Percentiles rank a stretch among this genome's conserved stretches.
Evolutionary conservation across 2,113 vertebrate species (phyloP).

Genomic region (Puffinus mauretanicus): DNA sequence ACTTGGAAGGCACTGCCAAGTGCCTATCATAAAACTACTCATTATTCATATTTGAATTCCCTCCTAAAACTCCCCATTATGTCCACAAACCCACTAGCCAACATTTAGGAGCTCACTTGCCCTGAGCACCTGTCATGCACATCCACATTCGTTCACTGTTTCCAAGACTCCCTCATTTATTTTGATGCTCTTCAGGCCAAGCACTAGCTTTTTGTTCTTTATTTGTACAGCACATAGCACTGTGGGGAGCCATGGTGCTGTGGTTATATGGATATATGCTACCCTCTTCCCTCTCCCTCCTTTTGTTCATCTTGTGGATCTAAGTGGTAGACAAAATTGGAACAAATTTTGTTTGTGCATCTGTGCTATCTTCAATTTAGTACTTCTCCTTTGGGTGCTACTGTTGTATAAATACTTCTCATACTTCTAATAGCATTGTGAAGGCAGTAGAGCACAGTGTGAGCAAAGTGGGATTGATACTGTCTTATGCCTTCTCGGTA

Average conservation of each 20-base stretch:
- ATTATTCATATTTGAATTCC: background rate
- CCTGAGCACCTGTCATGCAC: background rate
- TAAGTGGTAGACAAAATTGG: background rate
- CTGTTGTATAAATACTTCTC: background rate
- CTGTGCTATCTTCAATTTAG: background rate
- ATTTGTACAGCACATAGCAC: background rate
- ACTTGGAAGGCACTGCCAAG: background rate
- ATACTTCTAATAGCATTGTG: background rate
- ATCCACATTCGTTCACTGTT: background rate
- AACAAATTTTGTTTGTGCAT: background rate
- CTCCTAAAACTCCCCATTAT: background rate
- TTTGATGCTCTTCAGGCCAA: background rate
- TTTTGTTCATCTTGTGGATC: background rate
- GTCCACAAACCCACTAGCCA: background rate
- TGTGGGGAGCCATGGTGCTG: background rate
- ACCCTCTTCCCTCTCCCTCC: background rate
- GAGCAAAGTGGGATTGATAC: background rate
- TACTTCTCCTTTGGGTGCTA: background rate
- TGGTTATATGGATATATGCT: background rate
- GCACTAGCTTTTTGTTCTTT: background rate
- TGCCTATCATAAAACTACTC: background rate
- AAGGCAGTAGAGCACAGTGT: background rate
- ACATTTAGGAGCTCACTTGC: background rate
- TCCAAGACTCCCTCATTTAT: background rate
- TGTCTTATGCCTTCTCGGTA: background rate